Conservation (phyloP, 2,888 invertebrate genomes). For the Busseola fusca region DNA sequence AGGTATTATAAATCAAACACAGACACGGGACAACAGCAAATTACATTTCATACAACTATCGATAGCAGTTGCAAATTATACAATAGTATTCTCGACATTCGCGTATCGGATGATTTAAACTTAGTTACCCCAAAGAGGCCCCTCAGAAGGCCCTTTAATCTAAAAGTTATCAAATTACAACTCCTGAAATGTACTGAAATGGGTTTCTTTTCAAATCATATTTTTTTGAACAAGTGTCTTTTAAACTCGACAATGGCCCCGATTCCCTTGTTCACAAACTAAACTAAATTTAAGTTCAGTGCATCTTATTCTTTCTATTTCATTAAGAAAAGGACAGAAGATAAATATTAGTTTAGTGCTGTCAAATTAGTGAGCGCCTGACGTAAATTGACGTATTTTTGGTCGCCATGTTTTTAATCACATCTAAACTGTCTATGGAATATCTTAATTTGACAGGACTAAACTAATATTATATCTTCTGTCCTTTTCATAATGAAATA, state of each 20-base stretch:
- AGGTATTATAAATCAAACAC: neutral
- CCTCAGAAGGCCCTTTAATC: slow-evolving; percentile 66
- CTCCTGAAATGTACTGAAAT: slow-evolving; percentile 57
- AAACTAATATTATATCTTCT: too few species aligned
- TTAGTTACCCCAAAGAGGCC: slow-evolving; percentile 63
- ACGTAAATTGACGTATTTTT: too few species aligned
- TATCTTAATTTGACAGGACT: too few species aligned
- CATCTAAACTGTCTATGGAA: too few species aligned
- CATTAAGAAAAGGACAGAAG: too few species aligned
- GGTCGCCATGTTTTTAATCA: too few species aligned
- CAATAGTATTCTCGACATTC: slow-evolving; percentile 14
- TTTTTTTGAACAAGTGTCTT: slow-evolving; percentile 21
- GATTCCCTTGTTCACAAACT: too few species aligned
- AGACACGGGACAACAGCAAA: neutral
- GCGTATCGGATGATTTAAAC: slow-evolving; percentile 60
- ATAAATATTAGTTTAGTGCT: too few species aligned
- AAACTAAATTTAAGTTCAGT: too few species aligned
- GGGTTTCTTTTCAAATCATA: slow-evolving; percentile 56
- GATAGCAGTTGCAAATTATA: slow-evolving; percentile 45
- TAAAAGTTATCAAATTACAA: slow-evolving; percentile 69
- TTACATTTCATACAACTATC: slow-evolving; percentile 8
- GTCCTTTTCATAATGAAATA: too few species aligned
- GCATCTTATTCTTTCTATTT: too few species aligned
- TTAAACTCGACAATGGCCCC: neutral
- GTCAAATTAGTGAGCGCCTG: too few species aligned